Percentiles rank a stretch among this genome's conserved stretches.
Conservation (phyloP, 1,140 invertebrate genomes). For the Penaeus japonicus region DNA sequence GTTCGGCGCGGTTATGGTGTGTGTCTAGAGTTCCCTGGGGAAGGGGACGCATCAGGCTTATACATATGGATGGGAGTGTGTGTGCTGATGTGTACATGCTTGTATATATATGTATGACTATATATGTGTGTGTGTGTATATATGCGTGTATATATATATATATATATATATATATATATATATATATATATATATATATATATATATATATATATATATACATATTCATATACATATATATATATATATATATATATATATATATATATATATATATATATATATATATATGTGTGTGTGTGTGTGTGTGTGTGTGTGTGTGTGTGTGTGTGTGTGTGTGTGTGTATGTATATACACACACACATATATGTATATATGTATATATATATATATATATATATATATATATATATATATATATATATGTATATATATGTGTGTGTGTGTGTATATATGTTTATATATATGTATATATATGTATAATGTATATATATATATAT, state of each 20-base stretch:
- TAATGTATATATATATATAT: neutral
- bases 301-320: neutral
- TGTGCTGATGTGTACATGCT: neutral
- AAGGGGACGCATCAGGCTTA: neutral
- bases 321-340: neutral
- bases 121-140: neutral
- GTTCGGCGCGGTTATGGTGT: no score
- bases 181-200: neutral
- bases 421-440: neutral
- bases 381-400: neutral
- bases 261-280: slow-evolving; percentile 6
- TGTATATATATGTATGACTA: neutral
- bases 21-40: no score
- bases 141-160: neutral
- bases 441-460: neutral
- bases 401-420: slow-evolving; percentile 6
- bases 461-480: neutral
- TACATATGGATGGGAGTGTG: neutral
- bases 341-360: neutral
- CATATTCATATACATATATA: neutral
- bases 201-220: neutral
- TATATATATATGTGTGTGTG: neutral
- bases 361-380: neutral
- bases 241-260: slow-evolving; percentile 6
- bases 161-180: neutral